Percentiles rank a stretch among this genome's conserved stretches.
Evolutionary conservation across 2,113 vertebrate species (phyloP).

Genomic region (Cervus canadensis): DNA sequence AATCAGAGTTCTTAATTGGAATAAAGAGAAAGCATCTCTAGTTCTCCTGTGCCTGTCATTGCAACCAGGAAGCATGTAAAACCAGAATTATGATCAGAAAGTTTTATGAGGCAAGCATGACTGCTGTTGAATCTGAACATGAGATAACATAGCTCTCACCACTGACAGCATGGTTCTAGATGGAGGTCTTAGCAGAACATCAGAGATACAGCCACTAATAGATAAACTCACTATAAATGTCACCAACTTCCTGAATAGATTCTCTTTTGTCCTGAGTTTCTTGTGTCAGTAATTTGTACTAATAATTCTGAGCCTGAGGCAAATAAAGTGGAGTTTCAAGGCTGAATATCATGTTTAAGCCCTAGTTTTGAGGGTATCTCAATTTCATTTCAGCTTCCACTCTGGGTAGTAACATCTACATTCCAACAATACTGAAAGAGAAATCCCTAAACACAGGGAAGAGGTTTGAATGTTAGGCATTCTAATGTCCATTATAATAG

Average conservation of each 20-base stretch:
- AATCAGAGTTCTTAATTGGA: not conserved
- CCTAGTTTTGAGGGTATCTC: not conserved
- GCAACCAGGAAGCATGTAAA: not conserved
- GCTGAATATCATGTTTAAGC: not conserved
- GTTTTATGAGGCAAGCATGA: not conserved
- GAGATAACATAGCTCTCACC: not conserved
- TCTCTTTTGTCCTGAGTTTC: not conserved
- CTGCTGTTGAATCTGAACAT: not conserved
- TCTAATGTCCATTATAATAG: not conserved
- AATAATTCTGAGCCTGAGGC: not conserved
- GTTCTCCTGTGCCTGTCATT: not conserved
- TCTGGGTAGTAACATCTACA: not conserved
- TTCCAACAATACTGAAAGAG: not conserved
- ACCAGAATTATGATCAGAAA: not conserved
- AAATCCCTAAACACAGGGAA: not conserved
- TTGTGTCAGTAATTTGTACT: not conserved
- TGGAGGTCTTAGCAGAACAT: not conserved
- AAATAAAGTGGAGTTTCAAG: not conserved
- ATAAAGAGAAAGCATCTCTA: not conserved
- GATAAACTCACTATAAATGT: not conserved
- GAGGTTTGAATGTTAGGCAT: not conserved
- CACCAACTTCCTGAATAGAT: not conserved
- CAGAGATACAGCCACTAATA: not conserved
- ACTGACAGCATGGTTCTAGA: not conserved
- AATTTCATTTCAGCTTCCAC: not conserved